Conservation (phyloP, 2,888 invertebrate genomes). For the Catocala fraxini region DNA sequence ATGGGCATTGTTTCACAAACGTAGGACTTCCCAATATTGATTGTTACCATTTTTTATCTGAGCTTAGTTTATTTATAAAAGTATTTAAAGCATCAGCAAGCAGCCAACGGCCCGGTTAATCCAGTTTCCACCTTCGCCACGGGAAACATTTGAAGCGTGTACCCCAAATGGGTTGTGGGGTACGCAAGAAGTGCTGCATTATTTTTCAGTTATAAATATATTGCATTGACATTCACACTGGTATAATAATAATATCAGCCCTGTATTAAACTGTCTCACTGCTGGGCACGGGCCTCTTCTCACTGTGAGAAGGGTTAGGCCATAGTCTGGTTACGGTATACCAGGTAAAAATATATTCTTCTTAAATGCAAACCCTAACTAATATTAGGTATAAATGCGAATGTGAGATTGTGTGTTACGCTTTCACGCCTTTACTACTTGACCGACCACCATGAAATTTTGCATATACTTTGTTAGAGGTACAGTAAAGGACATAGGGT, state of each 20-base stretch:
- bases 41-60: constrained; percentile 24
- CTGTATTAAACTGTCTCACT: background rate
- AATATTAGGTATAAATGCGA: too few relatives aligned
- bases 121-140: constrained; percentile 28
- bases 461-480: too few relatives aligned
- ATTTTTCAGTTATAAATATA: constrained; percentile 8
- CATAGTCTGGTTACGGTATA: too few relatives aligned
- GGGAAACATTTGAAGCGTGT: constrained; percentile 26
- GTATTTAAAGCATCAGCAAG: constrained; percentile 44
- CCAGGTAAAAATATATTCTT: too few relatives aligned
- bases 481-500: too few relatives aligned
- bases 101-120: constrained; percentile 44
- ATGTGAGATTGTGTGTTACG: too few relatives aligned
- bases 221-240: constrained; percentile 11
- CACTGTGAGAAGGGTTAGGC: too few relatives aligned
- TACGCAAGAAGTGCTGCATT: constrained; percentile 18
- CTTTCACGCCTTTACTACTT: too few relatives aligned
- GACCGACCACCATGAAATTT: too few relatives aligned
- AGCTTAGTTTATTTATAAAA: constrained; percentile 41
- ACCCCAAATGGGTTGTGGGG: constrained; percentile 27
- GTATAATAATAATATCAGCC: too few relatives aligned
- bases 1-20: background rate
- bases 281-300: background rate
- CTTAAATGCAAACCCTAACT: too few relatives aligned
- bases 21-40: constrained; percentile 20